Conservation (phyloP, 2,888 invertebrate species). For the Trachelus iudaicus region DNA sequence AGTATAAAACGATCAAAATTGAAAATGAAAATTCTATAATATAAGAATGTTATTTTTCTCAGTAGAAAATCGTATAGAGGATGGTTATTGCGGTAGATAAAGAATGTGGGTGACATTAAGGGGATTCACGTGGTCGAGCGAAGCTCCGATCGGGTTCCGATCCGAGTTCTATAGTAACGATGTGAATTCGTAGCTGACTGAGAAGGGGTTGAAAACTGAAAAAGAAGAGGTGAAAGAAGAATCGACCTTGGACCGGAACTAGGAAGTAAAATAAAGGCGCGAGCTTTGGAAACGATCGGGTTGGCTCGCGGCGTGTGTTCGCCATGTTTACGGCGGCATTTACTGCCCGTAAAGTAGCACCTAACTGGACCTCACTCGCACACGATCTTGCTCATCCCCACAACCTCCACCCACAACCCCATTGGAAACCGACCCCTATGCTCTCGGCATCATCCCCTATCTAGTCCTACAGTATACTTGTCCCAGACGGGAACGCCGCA, state of each 20-base stretch:
- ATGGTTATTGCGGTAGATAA: not conserved
- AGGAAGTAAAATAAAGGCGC: not conserved
- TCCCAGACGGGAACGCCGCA: constrained; percentile 8
- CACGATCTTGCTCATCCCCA: constrained; percentile 26
- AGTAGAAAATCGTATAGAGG: not conserved
- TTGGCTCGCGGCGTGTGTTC: constrained; percentile 34
- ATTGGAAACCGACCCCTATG: constrained; percentile 6
- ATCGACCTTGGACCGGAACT: not conserved
- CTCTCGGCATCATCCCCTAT: constrained; percentile 10
- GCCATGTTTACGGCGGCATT: constrained; percentile 49
- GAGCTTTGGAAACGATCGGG: not conserved
- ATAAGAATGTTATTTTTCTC: not conserved
- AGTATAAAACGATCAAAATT: not conserved
- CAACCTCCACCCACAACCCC: constrained; percentile 9
- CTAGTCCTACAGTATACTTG: not conserved
- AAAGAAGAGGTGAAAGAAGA: not conserved
- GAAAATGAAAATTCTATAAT: not conserved
- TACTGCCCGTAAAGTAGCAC: constrained; percentile 54
- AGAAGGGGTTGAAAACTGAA: not conserved
- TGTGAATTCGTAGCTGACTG: not conserved
- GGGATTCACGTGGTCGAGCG: not conserved
- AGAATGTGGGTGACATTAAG: not conserved
- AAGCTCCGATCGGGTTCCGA: not conserved
- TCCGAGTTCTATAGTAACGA: not conserved
- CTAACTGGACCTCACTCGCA: constrained; percentile 46